These are phyloP conservation scores for Tetragnatha versicolor DNA, from an alignment of 1,140 invertebrate species.

Conservation along the genomic window DNA sequence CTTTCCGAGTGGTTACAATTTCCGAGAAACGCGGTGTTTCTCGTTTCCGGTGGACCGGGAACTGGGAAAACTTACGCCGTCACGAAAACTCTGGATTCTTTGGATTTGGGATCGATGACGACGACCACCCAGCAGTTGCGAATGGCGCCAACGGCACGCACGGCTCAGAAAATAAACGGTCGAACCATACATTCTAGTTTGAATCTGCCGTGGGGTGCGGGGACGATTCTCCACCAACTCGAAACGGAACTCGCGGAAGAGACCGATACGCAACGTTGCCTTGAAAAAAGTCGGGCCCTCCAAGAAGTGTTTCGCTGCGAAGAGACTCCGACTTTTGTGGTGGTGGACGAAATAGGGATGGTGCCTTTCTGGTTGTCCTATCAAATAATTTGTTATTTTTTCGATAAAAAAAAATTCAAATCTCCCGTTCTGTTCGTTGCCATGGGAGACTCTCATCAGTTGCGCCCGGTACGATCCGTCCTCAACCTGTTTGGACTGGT, in stretches of 20 bases:
- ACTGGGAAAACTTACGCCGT: constrained; percentile 9
- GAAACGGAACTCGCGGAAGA: background rate
- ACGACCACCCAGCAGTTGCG: too few relatives aligned
- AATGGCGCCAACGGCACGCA: background rate
- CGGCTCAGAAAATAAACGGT: background rate
- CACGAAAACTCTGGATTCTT: background rate
- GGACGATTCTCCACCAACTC: background rate
- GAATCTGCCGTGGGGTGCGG: background rate
- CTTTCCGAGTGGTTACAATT: background rate
- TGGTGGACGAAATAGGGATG: constrained; percentile 28
- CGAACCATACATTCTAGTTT: background rate
- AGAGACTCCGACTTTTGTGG: background rate
- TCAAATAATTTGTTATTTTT: background rate
- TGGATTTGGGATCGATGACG: background rate
- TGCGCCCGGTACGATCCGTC: background rate
- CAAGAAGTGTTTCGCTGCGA: background rate
- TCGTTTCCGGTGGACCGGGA: background rate
- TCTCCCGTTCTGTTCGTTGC: background rate
- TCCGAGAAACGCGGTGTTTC: background rate
- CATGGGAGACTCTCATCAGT: constrained; percentile 21
- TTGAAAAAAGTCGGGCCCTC: background rate
- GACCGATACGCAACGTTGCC: background rate
- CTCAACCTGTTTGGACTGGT: constrained; percentile 9
- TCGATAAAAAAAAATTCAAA: background rate
- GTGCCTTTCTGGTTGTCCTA: background rate